Evolutionary conservation across 2,888 invertebrate species (phyloP).

Genomic region (Drosophila stalkeri): DNA sequence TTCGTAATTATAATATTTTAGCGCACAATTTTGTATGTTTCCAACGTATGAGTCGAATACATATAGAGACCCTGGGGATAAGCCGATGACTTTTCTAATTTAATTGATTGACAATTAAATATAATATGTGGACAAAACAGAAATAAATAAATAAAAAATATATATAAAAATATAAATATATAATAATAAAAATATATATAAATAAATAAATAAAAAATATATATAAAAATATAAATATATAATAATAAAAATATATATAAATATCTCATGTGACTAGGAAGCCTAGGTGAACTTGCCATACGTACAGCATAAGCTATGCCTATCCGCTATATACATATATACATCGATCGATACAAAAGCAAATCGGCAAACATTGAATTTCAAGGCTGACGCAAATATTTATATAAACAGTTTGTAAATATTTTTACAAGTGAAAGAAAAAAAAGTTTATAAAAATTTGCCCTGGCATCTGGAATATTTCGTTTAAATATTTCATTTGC

Average conservation of each 20-base stretch:
- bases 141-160: background rate
- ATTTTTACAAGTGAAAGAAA: conserved; percentile 71
- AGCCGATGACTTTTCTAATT: background rate
- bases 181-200: background rate
- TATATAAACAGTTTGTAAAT: conserved; percentile 73
- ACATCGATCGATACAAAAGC: conserved; percentile 8
- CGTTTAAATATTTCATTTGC: conserved; percentile 75
- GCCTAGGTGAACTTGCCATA: background rate
- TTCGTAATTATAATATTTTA: conserved; percentile 21
- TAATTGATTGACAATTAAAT: too few relatives aligned
- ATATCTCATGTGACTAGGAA: background rate
- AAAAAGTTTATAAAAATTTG: conserved; percentile 75
- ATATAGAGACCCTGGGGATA: background rate
- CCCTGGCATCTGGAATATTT: conserved; percentile 75
- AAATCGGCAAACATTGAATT: conserved; percentile 32
- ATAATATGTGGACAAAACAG: too few relatives aligned
- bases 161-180: background rate
- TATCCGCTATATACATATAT: background rate
- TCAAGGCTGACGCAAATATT: conserved; percentile 69
- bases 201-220: background rate
- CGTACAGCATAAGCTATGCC: background rate
- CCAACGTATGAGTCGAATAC: background rate
- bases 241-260: background rate
- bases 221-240: background rate
- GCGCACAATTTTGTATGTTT: background rate